These are phyloP conservation scores for Caracal caracal DNA, from an alignment of 2,113 vertebrate genomes.

Conservation along the genomic window DNA sequence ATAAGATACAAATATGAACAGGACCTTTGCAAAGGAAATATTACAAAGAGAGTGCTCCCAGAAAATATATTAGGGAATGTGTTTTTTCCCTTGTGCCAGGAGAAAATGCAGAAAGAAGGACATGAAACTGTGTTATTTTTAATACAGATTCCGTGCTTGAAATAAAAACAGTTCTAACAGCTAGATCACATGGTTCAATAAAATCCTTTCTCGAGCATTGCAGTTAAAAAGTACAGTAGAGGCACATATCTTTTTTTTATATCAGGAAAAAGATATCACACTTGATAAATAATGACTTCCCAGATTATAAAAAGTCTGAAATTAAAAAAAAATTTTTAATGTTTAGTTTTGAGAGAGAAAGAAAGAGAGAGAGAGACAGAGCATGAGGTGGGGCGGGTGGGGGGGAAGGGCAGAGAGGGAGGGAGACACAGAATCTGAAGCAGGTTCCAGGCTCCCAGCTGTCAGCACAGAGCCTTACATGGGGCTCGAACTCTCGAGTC, in stretches of 20 bases:
- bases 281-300: conserved; percentile 51
- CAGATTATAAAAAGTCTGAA: conserved; percentile 34
- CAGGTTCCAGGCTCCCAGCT: too few relatives aligned
- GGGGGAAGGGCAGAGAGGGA: too few relatives aligned
- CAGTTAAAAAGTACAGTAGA: neutral
- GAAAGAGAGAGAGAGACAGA: too few relatives aligned
- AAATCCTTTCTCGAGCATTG: conserved; percentile 50
- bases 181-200: neutral
- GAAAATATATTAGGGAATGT: conserved; percentile 87
- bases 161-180: conserved; percentile 70
- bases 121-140: conserved; percentile 76
- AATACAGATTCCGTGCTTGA: conserved; percentile 74
- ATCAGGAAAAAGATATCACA: neutral
- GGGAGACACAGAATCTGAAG: too few relatives aligned
- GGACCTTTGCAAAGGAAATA: conserved; percentile 91
- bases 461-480: too few relatives aligned
- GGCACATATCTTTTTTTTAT: neutral
- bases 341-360: too few relatives aligned
- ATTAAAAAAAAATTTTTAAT: neutral
- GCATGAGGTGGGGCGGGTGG: too few relatives aligned
- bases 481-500: too few relatives aligned
- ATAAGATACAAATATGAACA: conserved; percentile 94
- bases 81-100: conserved; percentile 77
- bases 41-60: conserved; percentile 83
- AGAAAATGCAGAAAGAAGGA: conserved; percentile 82